A percentile compares a stretch with the other conserved stretches of the same genome.
These are phyloP conservation scores for Phalacrocorax brasilianus DNA, from an alignment of 2,113 vertebrate genomes.

Conservation along the genomic window DNA sequence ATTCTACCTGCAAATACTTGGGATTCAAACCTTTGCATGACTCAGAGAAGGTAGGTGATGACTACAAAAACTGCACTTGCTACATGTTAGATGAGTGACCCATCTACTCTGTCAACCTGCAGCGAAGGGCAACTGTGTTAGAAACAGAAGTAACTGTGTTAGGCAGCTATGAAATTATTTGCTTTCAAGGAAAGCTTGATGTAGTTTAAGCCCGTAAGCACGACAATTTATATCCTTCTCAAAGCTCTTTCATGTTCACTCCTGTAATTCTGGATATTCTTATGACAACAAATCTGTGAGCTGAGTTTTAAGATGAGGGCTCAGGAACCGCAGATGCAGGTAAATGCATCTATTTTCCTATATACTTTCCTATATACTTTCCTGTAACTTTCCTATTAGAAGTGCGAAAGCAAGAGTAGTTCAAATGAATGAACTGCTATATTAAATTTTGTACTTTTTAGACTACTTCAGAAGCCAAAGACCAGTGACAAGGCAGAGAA, in stretches of 20 bases:
- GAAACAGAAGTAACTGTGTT: background rate
- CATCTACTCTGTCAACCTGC: background rate
- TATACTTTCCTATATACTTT: no score
- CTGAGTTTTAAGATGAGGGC: background rate
- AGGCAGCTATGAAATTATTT: background rate
- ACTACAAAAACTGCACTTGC: background rate
- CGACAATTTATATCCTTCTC: background rate
- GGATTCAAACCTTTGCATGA: background rate
- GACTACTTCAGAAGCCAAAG: background rate
- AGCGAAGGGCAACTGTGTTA: background rate
- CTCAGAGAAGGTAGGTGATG: background rate
- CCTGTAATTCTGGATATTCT: background rate
- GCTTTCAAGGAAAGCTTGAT: background rate
- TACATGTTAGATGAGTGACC: background rate
- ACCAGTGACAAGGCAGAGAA: background rate
- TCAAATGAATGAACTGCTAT: background rate
- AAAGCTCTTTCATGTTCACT: background rate
- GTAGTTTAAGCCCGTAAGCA: background rate
- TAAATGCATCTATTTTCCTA: no score
- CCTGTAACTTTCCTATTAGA: background rate
- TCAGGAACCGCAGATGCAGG: background rate
- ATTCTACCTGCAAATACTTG: background rate
- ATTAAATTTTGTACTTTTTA: background rate
- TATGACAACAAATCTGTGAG: background rate
- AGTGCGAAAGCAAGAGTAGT: background rate